Evolutionary conservation across 2,888 invertebrate genomes (phyloP).

Genomic region (Meiosimyza decipiens): DNA sequence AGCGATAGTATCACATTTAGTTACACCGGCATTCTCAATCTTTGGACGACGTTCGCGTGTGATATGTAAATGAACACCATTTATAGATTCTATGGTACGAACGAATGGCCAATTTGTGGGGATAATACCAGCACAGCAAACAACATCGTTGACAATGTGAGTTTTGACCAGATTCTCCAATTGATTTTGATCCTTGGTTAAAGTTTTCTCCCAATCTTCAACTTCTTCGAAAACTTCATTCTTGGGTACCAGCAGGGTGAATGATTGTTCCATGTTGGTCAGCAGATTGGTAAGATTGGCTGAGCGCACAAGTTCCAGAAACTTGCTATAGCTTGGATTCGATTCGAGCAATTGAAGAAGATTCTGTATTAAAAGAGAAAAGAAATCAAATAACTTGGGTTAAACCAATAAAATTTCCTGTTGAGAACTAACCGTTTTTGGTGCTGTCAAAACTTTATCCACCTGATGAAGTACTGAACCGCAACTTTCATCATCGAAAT

Average conservation of each 20-base stretch:
- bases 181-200: conserved; percentile 51
- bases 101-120: conserved; percentile 67
- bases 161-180: conserved; percentile 60
- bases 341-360: conserved; percentile 59
- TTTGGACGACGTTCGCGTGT: conserved; percentile 66
- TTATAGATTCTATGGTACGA: conserved; percentile 63
- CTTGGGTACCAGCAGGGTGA: conserved; percentile 64
- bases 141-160: conserved; percentile 65
- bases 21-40: conserved; percentile 66
- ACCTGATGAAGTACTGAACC: conserved; percentile 76
- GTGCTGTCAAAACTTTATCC: conserved; percentile 69
- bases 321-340: conserved; percentile 65
- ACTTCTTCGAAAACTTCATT: conserved; percentile 66
- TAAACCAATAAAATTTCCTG: not conserved
- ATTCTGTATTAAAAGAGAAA: conserved; percentile 48
- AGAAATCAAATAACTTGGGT: not conserved
- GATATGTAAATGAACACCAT: conserved; percentile 61
- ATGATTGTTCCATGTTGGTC: conserved; percentile 57
- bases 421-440: conserved; percentile 54
- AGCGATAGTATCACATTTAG: conserved; percentile 65
- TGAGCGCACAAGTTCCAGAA: conserved; percentile 59
- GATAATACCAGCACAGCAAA: conserved; percentile 67
- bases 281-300: conserved; percentile 63
- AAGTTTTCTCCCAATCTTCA: conserved; percentile 53
- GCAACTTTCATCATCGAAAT: conserved; percentile 74